These are phyloP conservation scores for Euura saliciscinereae DNA, from an alignment of 1,140 invertebrate genomes.

Conservation along the genomic window DNA sequence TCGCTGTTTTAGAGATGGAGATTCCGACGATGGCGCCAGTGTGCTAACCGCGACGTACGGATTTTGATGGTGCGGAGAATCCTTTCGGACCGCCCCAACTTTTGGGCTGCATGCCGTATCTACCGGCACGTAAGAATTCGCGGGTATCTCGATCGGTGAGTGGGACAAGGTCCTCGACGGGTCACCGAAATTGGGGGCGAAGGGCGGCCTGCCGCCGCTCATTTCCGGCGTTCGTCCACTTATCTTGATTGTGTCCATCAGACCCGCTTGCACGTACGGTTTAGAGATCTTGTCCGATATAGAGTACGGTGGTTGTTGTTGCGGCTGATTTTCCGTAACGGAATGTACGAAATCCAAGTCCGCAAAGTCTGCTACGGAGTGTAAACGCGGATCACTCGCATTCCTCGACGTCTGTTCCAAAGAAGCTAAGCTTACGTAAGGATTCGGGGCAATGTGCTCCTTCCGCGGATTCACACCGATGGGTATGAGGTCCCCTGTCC, in stretches of 20 bases:
- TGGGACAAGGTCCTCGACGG: neutral
- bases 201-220: neutral
- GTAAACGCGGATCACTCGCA: slow-evolving; percentile 21
- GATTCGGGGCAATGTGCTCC: slow-evolving; percentile 18
- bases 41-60: slow-evolving; percentile 41
- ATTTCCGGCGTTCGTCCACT: slow-evolving; percentile 18
- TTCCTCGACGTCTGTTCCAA: slow-evolving; percentile 38
- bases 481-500: neutral
- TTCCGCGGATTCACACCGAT: slow-evolving; percentile 22
- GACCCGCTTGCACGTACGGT: slow-evolving; percentile 44
- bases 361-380: slow-evolving; percentile 28
- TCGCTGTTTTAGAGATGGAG: neutral
- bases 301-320: slow-evolving; percentile 8
- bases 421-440: slow-evolving; percentile 42
- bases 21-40: neutral
- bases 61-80: slow-evolving; percentile 23
- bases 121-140: neutral
- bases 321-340: slow-evolving; percentile 17
- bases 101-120: neutral
- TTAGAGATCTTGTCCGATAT: slow-evolving; percentile 28
- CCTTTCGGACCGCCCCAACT: neutral
- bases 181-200: neutral
- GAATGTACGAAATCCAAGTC: slow-evolving; percentile 22
- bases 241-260: slow-evolving; percentile 36
- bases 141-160: neutral